Base-by-base conservation (phyloP, 2,888 invertebrate genomes). In the Sinotaia quadrata region DNA sequence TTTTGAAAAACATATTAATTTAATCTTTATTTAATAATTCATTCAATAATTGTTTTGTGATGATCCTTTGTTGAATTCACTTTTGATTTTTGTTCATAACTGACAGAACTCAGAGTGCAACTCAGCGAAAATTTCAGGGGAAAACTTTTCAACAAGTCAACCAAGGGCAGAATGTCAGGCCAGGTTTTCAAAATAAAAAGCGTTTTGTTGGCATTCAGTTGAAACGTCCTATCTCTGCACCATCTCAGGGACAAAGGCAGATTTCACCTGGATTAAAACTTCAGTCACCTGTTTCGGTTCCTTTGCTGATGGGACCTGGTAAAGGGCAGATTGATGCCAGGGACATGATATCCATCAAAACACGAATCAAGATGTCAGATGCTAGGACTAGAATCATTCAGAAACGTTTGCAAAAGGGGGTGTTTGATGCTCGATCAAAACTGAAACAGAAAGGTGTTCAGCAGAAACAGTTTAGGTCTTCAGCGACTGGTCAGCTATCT, bases 391-490 rank as follows among this genome's bases (percentile, higher is more conserved):
- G 75, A 68, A 75, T 77, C 37, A 67, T 75, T 15, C 68, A 69
- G 34, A 68, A 71, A 2, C 71, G 74, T n/a, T 69, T 71, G 10
- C 71, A 76, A 51, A 78, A 80, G 61, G 77, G 74, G 41, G 75
- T 72, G 10, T 71, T 75, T 69, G 81, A 81, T 78, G 81, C 80
- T n/a, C 71, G 81, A 15, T 71, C 75, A 41, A 71, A 77, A 67
- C 51, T 76, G n/a, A 74, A 76, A 51, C 62, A 74, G 31, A 72
- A 74, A 54, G 72, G 69, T n/a, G 71, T 73, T 54, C 71, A 73
- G 52, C 59, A 63, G 21, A 67, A 65, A 36, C 54, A 47, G 18
- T 49, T 36, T 33, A 56, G 63, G 34, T 41, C 41, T 41, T 27
- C 36, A 34, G 21, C 33, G 15, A 37, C 63, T 15, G 27, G 31